Evolutionary conservation across 1,140 invertebrate species (phyloP).

Genomic region (Schlechtendalia chinensis): DNA sequence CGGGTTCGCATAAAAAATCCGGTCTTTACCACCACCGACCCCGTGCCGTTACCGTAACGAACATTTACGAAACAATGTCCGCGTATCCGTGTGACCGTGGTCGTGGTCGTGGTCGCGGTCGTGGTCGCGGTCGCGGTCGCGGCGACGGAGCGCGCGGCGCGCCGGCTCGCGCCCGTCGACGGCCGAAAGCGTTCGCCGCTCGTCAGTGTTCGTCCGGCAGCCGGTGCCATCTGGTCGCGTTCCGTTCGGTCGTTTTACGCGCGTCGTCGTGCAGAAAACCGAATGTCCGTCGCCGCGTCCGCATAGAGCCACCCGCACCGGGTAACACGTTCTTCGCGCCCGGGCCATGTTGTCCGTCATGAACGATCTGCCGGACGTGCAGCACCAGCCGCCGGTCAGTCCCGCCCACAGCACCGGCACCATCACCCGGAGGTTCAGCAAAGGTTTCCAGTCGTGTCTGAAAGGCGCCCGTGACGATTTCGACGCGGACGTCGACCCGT

Average conservation of each 20-base stretch:
- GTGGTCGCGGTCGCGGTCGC: no score
- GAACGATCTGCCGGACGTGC: slow-evolving; percentile 34
- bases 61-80: no score
- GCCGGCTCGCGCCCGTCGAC: not conserved
- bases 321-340: no score
- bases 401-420: slow-evolving; percentile 42
- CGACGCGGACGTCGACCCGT: slow-evolving; percentile 51
- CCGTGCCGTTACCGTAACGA: no score
- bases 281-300: not conserved
- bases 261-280: no score
- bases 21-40: no score
- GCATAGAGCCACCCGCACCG: not conserved
- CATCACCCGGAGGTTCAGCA: slow-evolving; percentile 52
- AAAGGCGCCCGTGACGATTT: slow-evolving; percentile 52
- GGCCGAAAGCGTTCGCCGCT: not conserved
- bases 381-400: slow-evolving; percentile 40
- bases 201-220: slow-evolving; percentile 7
- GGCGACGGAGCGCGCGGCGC: not conserved
- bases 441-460: slow-evolving; percentile 55
- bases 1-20: no score
- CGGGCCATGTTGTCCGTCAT: slow-evolving; percentile 34
- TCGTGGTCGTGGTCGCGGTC: no score
- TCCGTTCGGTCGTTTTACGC: not conserved
- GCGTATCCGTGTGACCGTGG: not conserved
- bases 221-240: not conserved